phyloP scores from a whole-genome alignment of 2,888 invertebrate genomes.

The Abrostola triplasia region DNA sequence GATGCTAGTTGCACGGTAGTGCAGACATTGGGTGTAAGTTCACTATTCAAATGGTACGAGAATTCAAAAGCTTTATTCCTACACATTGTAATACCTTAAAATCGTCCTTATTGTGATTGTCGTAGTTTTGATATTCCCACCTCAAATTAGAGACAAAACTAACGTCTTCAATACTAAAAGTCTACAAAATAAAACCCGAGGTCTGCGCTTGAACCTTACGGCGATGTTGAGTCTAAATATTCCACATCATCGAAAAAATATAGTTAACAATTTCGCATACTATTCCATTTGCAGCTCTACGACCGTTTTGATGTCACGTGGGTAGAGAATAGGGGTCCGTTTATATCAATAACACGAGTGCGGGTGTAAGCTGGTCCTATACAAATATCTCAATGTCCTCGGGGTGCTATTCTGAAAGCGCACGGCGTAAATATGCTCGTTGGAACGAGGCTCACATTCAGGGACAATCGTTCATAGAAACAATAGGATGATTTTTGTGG shows the following conservation, averaged over 20 bases:
- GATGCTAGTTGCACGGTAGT: too few species aligned
- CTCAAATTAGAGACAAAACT: too few species aligned
- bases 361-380: conserved; percentile 52
- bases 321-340: conserved; percentile 35
- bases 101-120: too few species aligned
- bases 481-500: not conserved
- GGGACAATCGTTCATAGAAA: not conserved
- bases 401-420: conserved; percentile 42
- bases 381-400: conserved; percentile 53
- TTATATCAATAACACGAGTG: conserved; percentile 50
- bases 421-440: conserved; percentile 23
- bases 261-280: conserved; percentile 1
- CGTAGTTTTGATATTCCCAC: too few species aligned
- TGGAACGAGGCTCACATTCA: conserved; percentile 16
- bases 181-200: too few species aligned
- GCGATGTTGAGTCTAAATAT: not conserved
- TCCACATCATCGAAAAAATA: conserved; percentile 1
- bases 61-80: too few species aligned
- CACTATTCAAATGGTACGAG: too few species aligned
- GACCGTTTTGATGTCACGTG: conserved; percentile 10
- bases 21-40: too few species aligned
- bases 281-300: not conserved
- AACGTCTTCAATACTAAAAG: too few species aligned
- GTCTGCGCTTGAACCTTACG: too few species aligned
- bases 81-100: too few species aligned